These are phyloP conservation scores for Xenopus petersii DNA, from an alignment of 2,797 vertebrate species.

Conservation along the genomic window DNA sequence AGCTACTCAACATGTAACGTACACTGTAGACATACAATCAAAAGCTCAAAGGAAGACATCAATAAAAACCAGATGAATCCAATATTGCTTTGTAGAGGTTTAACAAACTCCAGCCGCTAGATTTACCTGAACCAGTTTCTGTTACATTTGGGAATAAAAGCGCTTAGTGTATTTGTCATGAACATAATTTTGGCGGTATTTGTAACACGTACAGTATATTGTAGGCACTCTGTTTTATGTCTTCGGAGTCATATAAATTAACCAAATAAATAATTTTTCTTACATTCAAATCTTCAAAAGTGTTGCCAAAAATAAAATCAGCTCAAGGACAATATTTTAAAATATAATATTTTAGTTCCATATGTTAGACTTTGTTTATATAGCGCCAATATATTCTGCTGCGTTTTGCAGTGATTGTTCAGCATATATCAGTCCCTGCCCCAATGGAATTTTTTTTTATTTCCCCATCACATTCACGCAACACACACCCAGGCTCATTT, in stretches of 20 bases:
- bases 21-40: constrained; percentile 21
- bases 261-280: constrained; percentile 2
- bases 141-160: constrained; percentile 28
- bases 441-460: no score
- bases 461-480: no score
- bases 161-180: constrained; percentile 36
- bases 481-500: no score
- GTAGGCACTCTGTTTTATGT: constrained; percentile 30
- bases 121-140: constrained; percentile 22
- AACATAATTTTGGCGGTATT: constrained; percentile 16
- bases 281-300: no score
- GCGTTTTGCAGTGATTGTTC: no score
- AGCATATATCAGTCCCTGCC: no score
- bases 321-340: no score
- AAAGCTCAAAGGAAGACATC: constrained; percentile 39
- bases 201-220: constrained; percentile 11
- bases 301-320: no score
- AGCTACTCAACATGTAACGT: constrained; percentile 24
- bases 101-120: constrained; percentile 23
- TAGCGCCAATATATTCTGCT: no score
- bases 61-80: constrained; percentile 47
- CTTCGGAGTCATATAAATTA: constrained; percentile 16
- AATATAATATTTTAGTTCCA: no score
- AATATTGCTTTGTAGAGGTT: constrained; percentile 20
- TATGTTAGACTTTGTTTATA: no score